These are phyloP conservation scores for Luffia ferchaultella DNA, from an alignment of 2,888 invertebrate species.

Conservation along the genomic window DNA sequence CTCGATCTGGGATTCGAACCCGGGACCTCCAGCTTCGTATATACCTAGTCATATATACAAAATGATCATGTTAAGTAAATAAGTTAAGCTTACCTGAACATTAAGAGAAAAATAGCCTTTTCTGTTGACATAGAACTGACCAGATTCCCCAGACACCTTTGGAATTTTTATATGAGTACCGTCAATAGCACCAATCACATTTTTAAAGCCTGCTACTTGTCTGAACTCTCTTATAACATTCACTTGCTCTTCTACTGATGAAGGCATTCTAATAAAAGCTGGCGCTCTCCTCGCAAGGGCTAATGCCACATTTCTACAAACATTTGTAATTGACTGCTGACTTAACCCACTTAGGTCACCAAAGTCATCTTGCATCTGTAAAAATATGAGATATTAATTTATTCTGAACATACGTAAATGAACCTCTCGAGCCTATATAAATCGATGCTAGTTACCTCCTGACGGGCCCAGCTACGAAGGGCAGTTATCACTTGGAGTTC, in stretches of 20 bases:
- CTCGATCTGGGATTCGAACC: too few species aligned
- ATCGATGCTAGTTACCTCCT: neutral
- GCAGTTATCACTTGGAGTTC: slow-evolving; percentile 4
- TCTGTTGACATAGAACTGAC: slow-evolving; percentile 12
- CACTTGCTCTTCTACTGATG: neutral
- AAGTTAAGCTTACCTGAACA: neutral
- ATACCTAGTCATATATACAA: neutral
- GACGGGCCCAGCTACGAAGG: slow-evolving; percentile 1
- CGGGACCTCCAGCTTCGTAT: too few species aligned
- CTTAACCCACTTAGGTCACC: slow-evolving; percentile 6
- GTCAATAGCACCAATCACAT: slow-evolving; percentile 10
- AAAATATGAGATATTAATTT: neutral
- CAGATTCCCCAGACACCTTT: slow-evolving; percentile 10
- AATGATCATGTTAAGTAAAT: neutral
- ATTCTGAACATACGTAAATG: neutral
- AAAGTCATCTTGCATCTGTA: slow-evolving; percentile 8
- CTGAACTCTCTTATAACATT: neutral
- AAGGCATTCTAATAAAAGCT: slow-evolving; percentile 2
- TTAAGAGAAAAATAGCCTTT: slow-evolving; percentile 13
- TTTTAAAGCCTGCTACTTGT: slow-evolving; percentile 1
- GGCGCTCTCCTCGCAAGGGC: neutral
- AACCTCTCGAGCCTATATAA: neutral
- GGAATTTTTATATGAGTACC: slow-evolving; percentile 14
- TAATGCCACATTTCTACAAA: slow-evolving; percentile 1
- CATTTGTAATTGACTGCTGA: slow-evolving; percentile 1